Evolutionary conservation across 2,113 vertebrate species (phyloP), one percentile per base, ranked within the genome.

Genomic region (Hippocampus comes): DNA sequence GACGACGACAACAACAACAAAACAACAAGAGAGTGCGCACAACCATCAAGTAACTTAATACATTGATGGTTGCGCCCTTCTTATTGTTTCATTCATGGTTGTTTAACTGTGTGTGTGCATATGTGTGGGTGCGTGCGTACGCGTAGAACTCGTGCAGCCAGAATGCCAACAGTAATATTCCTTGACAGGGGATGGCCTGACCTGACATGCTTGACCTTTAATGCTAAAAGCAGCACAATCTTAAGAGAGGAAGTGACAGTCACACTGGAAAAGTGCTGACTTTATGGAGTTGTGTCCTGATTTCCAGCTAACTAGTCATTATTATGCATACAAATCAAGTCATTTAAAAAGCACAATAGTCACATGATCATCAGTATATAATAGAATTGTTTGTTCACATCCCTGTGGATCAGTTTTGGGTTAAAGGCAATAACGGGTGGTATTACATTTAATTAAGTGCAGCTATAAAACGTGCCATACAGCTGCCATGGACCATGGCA

Each of bases 131-230:
- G 30, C 73, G 75, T 74, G 73, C 73, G 49, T 70, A 72, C 51
- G 75, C 63, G 42, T 69, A 75, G 14, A 78, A 82, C 73, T 87
- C 81, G 83, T 77, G 80, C 85, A 69, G 82, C 77, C 75, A 60
- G 75, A 86, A 89, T 66, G 67, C 68, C 71, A 88, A 90, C 73
- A 9, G 66, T 88, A 84, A 89, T 73, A 79, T 78, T 78, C 68
- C 75, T 76, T 86, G 88, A 89, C 80, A 87, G 70, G 77, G 79
- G 66, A 68, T 12, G 51, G 66, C 72, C 74, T 81, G 75, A 80
- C 75, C 67, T 73, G 82, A 83, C 69, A 75, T 76, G 71, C 23
- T 38, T 81, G 89, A 89, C 86, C 86, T 84, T 85, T 84, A 84
- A 79, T 76, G 79, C 78, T 79, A 77, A 78, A 79, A 79, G 74